These are phyloP conservation scores for Danio aesculapii DNA, from an alignment of 2,797 vertebrate genomes.

Conservation along the genomic window DNA sequence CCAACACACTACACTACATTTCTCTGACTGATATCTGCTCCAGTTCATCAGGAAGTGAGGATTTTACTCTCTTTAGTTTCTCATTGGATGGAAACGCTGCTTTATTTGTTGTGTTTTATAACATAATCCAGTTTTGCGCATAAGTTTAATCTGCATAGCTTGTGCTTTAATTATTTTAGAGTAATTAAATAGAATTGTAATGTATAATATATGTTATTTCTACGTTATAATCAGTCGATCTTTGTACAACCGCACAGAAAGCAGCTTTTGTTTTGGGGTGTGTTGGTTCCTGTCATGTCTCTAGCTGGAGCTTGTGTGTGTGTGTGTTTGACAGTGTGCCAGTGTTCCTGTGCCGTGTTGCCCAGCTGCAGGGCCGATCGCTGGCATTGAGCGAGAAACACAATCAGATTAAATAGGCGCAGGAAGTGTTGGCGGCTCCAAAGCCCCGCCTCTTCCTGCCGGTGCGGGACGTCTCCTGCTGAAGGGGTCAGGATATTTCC, in stretches of 20 bases:
- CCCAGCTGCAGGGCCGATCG: slow-evolving; percentile 67
- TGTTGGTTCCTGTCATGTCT: slow-evolving; percentile 23
- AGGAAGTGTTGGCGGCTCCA: slow-evolving; percentile 70
- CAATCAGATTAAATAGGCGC: slow-evolving; percentile 72
- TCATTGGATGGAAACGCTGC: too few relatives aligned
- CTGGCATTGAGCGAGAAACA: slow-evolving; percentile 61
- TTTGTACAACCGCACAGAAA: background rate
- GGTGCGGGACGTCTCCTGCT: slow-evolving; percentile 64
- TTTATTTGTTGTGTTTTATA: too few relatives aligned
- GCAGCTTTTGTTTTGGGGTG: slow-evolving; percentile 12
- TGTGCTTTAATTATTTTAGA: too few relatives aligned
- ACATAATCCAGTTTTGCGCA: too few relatives aligned
- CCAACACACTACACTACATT: too few relatives aligned
- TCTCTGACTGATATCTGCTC: too few relatives aligned
- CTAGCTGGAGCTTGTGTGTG: slow-evolving; percentile 18
- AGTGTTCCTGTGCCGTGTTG: slow-evolving; percentile 66
- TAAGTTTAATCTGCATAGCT: too few relatives aligned
- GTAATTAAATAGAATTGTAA: too few relatives aligned
- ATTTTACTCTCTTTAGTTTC: too few relatives aligned
- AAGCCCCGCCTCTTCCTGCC: slow-evolving; percentile 78
- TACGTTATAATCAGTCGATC: background rate
- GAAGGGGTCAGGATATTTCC: slow-evolving; percentile 72
- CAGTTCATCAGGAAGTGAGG: too few relatives aligned
- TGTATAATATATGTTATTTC: background rate
- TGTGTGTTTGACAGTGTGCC: slow-evolving; percentile 61